Evolutionary conservation across 2,888 invertebrate species (phyloP).

Genomic region (Caenorhabditis imperialis): DNA sequence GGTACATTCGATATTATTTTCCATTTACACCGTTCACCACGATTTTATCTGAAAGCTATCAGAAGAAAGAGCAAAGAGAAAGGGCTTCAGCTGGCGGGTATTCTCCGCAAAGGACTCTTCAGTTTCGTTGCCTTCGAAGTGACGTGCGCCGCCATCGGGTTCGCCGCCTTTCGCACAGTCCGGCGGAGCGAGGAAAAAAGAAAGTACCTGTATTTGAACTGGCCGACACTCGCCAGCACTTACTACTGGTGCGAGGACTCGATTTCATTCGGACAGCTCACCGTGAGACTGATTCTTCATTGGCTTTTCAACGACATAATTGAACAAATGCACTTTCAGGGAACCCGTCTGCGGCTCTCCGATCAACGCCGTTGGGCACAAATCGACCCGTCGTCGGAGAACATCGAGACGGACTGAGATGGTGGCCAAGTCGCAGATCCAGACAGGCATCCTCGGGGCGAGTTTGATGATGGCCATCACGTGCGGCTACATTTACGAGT

Average conservation of each 20-base stretch:
- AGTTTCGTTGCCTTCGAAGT: slow-evolving; percentile 62
- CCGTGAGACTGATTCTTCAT: slow-evolving; percentile 26
- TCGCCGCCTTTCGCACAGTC: slow-evolving; percentile 46
- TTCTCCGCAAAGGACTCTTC: slow-evolving; percentile 55
- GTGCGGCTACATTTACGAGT: slow-evolving; percentile 53
- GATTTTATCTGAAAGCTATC: too few relatives aligned
- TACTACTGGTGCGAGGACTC: slow-evolving; percentile 69
- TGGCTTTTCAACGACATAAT: background rate
- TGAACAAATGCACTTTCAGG: slow-evolving; percentile 38
- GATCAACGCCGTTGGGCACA: slow-evolving; percentile 63
- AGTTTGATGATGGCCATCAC: slow-evolving; percentile 54
- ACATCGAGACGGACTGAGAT: slow-evolving; percentile 61
- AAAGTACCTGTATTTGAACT: slow-evolving; percentile 60
- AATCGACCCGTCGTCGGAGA: slow-evolving; percentile 25
- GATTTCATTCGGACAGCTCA: slow-evolving; percentile 64
- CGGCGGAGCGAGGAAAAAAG: slow-evolving; percentile 58
- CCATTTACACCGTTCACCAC: too few relatives aligned
- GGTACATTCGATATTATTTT: too few relatives aligned
- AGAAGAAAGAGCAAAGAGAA: too few relatives aligned
- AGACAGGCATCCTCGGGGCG: slow-evolving; percentile 53
- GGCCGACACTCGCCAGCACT: slow-evolving; percentile 50
- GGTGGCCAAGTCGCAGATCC: slow-evolving; percentile 58
- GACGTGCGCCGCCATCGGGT: slow-evolving; percentile 43
- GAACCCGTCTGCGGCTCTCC: slow-evolving; percentile 61
- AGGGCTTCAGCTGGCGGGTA: slow-evolving; percentile 55